Evolutionary conservation across 2,888 invertebrate genomes (phyloP).

Genomic region (Lymantria dispar): DNA sequence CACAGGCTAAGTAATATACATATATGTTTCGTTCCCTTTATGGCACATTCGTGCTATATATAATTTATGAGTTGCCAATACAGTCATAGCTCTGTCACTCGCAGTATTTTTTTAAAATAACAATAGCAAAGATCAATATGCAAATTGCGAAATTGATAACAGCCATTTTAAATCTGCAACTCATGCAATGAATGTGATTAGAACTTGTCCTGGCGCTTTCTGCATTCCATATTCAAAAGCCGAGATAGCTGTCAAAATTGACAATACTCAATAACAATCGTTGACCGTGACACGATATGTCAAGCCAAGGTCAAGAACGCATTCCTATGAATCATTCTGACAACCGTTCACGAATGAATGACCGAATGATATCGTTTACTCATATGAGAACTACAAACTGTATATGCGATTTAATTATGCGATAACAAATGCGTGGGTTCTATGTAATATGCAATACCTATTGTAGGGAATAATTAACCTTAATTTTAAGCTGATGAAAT

Average conservation of each 20-base stretch:
- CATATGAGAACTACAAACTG: conserved; percentile 18
- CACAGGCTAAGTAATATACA: not conserved
- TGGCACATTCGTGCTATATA: not conserved
- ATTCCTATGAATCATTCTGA: conserved; percentile 33
- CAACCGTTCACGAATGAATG: conserved; percentile 29
- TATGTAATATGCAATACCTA: not conserved
- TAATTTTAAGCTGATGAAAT: not conserved
- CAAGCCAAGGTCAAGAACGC: conserved; percentile 51
- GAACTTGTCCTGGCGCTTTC: conserved; percentile 19
- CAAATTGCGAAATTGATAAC: not conserved
- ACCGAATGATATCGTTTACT: conserved; percentile 24
- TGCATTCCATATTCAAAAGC: conserved; percentile 32
- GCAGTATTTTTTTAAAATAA: not conserved
- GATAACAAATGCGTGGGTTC: conserved; percentile 16
- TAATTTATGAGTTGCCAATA: not conserved
- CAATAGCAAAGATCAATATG: not conserved
- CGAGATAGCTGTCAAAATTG: conserved; percentile 56
- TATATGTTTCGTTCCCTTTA: not conserved
- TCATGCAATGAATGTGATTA: conserved; percentile 15
- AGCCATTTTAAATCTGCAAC: conserved; percentile 12
- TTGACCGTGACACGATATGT: conserved; percentile 57
- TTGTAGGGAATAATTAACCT: not conserved
- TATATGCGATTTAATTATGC: conserved; percentile 25
- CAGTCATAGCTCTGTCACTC: not conserved
- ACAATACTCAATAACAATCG: conserved; percentile 49